Conservation (phyloP, 2,113 vertebrate genomes). For the Meriones unguiculatus region DNA sequence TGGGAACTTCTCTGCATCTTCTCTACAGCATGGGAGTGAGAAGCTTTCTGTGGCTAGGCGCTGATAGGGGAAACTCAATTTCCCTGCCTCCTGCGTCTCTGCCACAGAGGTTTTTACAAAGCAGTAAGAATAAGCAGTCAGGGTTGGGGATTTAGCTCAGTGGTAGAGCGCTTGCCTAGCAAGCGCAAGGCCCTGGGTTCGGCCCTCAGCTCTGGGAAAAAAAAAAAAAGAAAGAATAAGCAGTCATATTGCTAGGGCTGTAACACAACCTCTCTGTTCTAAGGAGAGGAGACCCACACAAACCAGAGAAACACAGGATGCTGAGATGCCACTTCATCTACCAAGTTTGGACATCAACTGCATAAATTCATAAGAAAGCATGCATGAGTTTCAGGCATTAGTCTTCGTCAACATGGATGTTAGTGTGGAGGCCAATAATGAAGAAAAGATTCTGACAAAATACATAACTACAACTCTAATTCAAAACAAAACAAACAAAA, state of each 20-base stretch:
- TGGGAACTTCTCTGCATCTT: constrained; percentile 82
- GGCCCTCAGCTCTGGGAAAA: no score
- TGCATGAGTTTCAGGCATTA: neutral
- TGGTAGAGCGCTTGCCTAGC: no score
- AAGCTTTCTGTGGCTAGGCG: constrained; percentile 78
- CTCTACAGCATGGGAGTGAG: constrained; percentile 79
- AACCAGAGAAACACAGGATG: neutral
- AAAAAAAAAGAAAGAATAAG: no score
- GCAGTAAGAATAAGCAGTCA: constrained; percentile 67
- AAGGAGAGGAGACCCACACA: accelerated
- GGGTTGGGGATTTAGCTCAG: no score
- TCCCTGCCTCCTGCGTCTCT: constrained; percentile 74
- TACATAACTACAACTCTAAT: neutral
- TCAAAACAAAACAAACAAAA: neutral
- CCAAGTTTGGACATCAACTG: neutral
- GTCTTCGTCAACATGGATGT: neutral
- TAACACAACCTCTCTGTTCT: constrained; percentile 56
- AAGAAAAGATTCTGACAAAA: constrained; percentile 27
- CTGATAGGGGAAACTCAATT: constrained; percentile 76
- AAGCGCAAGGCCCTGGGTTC: no score
- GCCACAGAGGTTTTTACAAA: constrained; percentile 70
- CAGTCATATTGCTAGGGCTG: constrained; percentile 55
- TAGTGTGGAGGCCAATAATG: no score
- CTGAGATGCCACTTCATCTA: constrained; percentile 23
- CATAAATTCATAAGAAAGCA: constrained; percentile 40